Percentiles rank a stretch among this genome's conserved stretches.
Conservation (phyloP, 2,888 invertebrate genomes). For the Graphium colonna region DNA sequence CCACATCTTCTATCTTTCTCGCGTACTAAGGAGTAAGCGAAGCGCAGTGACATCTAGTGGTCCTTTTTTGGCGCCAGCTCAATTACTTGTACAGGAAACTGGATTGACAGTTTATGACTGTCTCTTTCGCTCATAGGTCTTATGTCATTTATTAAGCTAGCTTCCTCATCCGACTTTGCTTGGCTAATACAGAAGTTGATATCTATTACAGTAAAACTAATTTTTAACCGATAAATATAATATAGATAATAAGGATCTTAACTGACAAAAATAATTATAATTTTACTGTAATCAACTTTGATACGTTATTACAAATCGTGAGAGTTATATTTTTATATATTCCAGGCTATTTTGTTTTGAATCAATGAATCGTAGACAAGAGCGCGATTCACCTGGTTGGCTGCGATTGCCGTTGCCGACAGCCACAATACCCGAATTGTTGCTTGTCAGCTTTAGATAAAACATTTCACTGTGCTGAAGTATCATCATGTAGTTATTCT, state of each 20-base stretch:
- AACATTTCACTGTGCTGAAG: too few relatives aligned
- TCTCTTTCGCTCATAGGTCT: not conserved
- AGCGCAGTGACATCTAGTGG: not conserved
- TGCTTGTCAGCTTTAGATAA: too few relatives aligned
- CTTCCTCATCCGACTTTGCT: not conserved
- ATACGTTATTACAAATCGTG: too few relatives aligned
- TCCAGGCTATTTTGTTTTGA: too few relatives aligned
- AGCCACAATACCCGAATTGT: too few relatives aligned
- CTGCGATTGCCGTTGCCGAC: too few relatives aligned
- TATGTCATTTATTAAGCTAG: not conserved
- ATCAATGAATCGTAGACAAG: too few relatives aligned
- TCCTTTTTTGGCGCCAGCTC: not conserved
- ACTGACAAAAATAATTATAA: not conserved
- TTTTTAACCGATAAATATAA: not conserved
- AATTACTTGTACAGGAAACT: not conserved
- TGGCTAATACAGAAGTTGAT: not conserved
- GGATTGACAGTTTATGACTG: not conserved
- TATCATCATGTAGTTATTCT: too few relatives aligned
- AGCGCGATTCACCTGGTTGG: too few relatives aligned
- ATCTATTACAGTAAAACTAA: not conserved
- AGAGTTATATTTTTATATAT: too few relatives aligned
- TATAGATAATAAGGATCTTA: not conserved
- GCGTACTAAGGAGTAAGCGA: not conserved
- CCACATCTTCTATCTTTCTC: not conserved
- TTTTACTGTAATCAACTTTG: too few relatives aligned